Base-by-base conservation (phyloP, 2,888 invertebrate genomes). In the Eilema sororculum region DNA sequence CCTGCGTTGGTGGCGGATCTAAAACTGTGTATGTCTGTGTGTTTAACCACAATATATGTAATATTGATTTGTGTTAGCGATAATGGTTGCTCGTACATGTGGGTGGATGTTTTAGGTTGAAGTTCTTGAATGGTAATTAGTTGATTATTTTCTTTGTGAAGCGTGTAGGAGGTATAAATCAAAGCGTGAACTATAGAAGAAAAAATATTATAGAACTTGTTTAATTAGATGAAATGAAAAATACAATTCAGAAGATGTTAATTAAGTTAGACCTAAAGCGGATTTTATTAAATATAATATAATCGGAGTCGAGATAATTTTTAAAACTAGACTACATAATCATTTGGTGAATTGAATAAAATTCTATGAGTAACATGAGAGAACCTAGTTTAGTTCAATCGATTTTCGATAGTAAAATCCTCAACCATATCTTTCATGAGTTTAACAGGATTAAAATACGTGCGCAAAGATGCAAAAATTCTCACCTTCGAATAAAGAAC, bases 1-100 rank as follows among this genome's bases (percentile, higher is more conserved):
- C 86, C 88, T 87, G 76, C 69, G 73, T 79, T 80, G 62, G 64
- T 78, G 75, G 76, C 82, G 82, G 81, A 79, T 78, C 72, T 65
- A 83, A 77, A 68, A 67, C 67, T 78, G 69, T 77, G 37, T 59
- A 59, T 58, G 25, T 62, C 37, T 65, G 72, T 79, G 73, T 73
- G 84, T 84, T 78, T 77, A 77, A 81, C 87, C 84, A 69, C 84
- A 82, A 84, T 85, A 83, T 82, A 84, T 85, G 83, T 85, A 84
- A 73, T 78, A 80, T 77, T 81, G 76, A 80, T 82, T 82, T 84
- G 85, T 72, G 74, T 75, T n/a, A n/a, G 74, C 76, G 72, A 78
- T 83, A 77, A 78, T 81, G n/a, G n/a, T 64, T 5, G 6, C 52
- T n/a, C 12, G n/a, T 30, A 56, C 28, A n/a, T 64, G n/a, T 52